Conservation (phyloP, 2,888 invertebrate genomes). For the Rhopalosiphum nymphaeae region DNA sequence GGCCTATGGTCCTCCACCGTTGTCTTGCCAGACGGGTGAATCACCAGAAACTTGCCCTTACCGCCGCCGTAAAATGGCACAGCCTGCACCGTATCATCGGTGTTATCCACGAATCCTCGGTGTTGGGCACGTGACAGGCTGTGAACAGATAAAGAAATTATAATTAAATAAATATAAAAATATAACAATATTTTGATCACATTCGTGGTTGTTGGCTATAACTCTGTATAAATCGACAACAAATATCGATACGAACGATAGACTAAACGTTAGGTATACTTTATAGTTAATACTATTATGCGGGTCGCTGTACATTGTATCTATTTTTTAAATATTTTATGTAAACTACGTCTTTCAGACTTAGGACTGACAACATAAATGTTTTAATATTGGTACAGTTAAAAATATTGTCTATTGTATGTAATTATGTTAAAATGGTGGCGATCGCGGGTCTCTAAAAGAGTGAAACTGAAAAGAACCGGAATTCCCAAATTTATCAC, state of each 20-base stretch:
- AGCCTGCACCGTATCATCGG: conserved; percentile 64
- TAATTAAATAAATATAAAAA: background rate
- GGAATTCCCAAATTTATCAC: too few species aligned
- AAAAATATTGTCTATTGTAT: too few species aligned
- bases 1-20: conserved; percentile 66
- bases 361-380: too few species aligned
- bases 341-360: too few species aligned
- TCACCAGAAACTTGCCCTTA: conserved; percentile 75
- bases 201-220: background rate
- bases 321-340: too few species aligned
- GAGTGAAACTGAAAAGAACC: too few species aligned
- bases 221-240: background rate
- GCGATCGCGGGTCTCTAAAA: too few species aligned
- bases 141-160: background rate
- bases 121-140: conserved; percentile 37
- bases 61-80: conserved; percentile 81
- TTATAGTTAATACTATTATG: too few species aligned
- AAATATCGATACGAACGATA: background rate
- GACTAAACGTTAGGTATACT: background rate
- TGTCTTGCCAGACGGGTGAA: conserved; percentile 68
- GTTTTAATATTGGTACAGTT: too few species aligned
- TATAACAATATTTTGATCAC: background rate
- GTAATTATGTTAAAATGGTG: too few species aligned
- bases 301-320: too few species aligned
- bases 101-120: conserved; percentile 3